Evolutionary conservation across 2,797 vertebrate species (phyloP).

Genomic region (Macroramphosus scolopax): DNA sequence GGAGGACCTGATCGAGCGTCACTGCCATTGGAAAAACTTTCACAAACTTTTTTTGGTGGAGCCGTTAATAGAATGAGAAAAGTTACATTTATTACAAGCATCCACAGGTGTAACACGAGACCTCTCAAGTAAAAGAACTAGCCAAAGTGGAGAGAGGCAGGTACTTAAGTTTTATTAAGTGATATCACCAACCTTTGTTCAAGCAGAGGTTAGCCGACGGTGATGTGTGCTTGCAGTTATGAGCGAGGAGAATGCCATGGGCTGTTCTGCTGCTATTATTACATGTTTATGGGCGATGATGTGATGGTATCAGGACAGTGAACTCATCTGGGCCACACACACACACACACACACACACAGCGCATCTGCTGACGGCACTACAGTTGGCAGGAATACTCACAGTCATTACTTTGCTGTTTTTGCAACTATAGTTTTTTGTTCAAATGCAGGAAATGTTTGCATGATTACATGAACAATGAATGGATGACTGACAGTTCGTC

Average conservation of each 20-base stretch:
- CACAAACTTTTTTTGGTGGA: no score
- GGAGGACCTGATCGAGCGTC: no score
- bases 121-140: no score
- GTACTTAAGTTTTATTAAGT: slow-evolving; percentile 33
- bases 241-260: slow-evolving; percentile 45
- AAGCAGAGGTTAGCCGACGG: slow-evolving; percentile 47
- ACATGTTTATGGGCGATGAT: slow-evolving; percentile 62
- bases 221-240: slow-evolving; percentile 46
- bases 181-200: slow-evolving; percentile 24
- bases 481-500: slow-evolving; percentile 18
- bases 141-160: not conserved
- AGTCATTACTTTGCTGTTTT: slow-evolving; percentile 30
- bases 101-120: no score
- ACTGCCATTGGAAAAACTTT: no score
- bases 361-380: slow-evolving; percentile 31
- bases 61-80: no score
- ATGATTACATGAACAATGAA: slow-evolving; percentile 1
- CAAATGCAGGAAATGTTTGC: slow-evolving; percentile 10
- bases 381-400: slow-evolving; percentile 28
- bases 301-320: slow-evolving; percentile 51
- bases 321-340: slow-evolving; percentile 61
- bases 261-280: slow-evolving; percentile 50
- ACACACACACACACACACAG: no score
- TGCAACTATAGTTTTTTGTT: no score
- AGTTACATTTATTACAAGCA: no score